A percentile compares a stretch with the other conserved stretches of the same genome.
These are phyloP conservation scores for Lanistes nyassanus DNA, from an alignment of 1,140 invertebrate species.

Conservation along the genomic window DNA sequence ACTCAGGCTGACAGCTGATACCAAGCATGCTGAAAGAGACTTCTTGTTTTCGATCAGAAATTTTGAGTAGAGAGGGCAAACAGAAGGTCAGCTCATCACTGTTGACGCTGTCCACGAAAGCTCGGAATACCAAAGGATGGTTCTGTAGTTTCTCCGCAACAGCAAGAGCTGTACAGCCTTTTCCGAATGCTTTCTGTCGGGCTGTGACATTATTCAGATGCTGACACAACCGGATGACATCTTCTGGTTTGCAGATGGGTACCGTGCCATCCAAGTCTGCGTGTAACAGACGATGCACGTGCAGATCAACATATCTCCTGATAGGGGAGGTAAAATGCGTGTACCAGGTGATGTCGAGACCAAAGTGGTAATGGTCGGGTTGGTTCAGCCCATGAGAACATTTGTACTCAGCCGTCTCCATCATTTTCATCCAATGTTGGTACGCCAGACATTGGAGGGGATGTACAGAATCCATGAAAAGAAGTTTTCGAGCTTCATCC, in stretches of 20 bases:
- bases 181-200: conserved; percentile 38
- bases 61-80: conserved; percentile 30
- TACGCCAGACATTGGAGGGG: conserved; percentile 85
- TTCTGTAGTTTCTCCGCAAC: conserved; percentile 25
- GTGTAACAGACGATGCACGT: conserved; percentile 55
- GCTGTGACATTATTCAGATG: conserved; percentile 35
- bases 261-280: conserved; percentile 33
- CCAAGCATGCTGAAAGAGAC: conserved; percentile 38
- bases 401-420: conserved; percentile 74
- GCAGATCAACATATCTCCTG: conserved; percentile 63
- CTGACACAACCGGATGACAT: conserved; percentile 38
- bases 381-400: conserved; percentile 25
- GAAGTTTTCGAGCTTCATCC: conserved; percentile 81
- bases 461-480: conserved; percentile 95
- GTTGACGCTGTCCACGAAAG: conserved; percentile 30
- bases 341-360: conserved; percentile 44
- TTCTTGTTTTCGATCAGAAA: conserved; percentile 30
- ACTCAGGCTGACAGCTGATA: conserved; percentile 29
- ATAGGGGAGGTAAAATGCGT: conserved; percentile 69
- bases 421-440: conserved; percentile 60
- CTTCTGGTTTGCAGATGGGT: conserved; percentile 32
- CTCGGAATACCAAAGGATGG: conserved; percentile 29
- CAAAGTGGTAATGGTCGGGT: conserved; percentile 35
- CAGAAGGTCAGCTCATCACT: conserved; percentile 29
- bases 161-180: conserved; percentile 29